Base-by-base conservation (phyloP, 2,888 invertebrate genomes). In the Torymus aiolomorphi region DNA sequence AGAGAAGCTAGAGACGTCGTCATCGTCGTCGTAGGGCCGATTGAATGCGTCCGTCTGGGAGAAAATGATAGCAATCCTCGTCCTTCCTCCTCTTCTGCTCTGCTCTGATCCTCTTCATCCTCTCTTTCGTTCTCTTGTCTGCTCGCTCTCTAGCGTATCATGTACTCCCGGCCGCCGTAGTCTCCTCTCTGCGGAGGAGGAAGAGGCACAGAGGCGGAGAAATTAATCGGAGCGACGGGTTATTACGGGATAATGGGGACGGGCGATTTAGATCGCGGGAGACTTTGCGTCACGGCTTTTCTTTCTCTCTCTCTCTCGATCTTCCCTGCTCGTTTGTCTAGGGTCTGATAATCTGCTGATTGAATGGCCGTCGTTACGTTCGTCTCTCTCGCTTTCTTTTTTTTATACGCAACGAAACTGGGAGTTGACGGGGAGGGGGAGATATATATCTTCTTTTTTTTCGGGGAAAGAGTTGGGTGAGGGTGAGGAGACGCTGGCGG, bases 121-220 rank as follows among this genome's bases (percentile, higher is more conserved):
- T 59, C 18, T 42, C 42, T 20, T 24, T 18, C 31, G 12, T 10
- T 14, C 8, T 13, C 14, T 8, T 49, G n/a, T 67, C 66, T 56
- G 54, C 31, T 11, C 54, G 49, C 42, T 42, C 12, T 13, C 76
- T 86, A 86, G 83, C 84, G 86, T 80, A 83, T 76, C 84, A 83
- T 82, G 80, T 84, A 86, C 76, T 86, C 85, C 24, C 84, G 84
- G 11, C 84, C 73, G 67, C 83, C 84, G 54, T 84, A 84, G 79
- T 85, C 86, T 82, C 83, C 84, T 83, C 86, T 87, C 87, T 85
- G 80, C 49, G 84, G 83, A 54, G 31, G 31, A 56, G 16, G 11
- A 14, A 56, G 18, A 61, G 14, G n/a, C 20, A 67, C 13, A 49
- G 51, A 66, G 14, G 52, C 5, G 49, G 42, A 59, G 65, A 56